phyloP scores from a whole-genome alignment of 2,888 invertebrate species.

The Nymphalis urticae region DNA sequence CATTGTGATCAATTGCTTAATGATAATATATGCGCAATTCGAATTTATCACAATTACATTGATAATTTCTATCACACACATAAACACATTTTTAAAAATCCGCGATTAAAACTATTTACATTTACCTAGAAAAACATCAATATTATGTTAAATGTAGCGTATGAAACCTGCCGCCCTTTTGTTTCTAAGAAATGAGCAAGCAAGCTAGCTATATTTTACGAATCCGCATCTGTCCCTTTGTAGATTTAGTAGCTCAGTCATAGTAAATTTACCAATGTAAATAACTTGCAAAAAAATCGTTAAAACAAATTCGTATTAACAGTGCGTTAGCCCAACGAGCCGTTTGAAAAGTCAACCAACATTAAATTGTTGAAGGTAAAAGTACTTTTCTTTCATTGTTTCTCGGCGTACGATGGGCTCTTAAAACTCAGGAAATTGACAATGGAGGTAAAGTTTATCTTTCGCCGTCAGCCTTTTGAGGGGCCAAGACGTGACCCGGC shows the following conservation, averaged over 20 bases:
- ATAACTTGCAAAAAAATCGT: slow-evolving; percentile 5
- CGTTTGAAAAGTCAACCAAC: slow-evolving; percentile 74
- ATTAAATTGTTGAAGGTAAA: slow-evolving; percentile 63
- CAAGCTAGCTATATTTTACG: slow-evolving; percentile 12
- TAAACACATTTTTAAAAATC: background rate
- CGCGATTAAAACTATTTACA: slow-evolving; percentile 1
- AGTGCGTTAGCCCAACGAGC: slow-evolving; percentile 56
- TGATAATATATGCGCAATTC: too few relatives aligned
- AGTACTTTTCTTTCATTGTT: slow-evolving; percentile 71
- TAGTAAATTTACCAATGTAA: slow-evolving; percentile 8
- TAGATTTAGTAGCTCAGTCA: slow-evolving; percentile 3
- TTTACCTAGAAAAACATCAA: slow-evolving; percentile 14
- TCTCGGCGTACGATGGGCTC: slow-evolving; percentile 65
- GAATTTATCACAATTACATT: background rate
- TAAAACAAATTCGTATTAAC: slow-evolving; percentile 33
- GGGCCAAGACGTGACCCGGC: slow-evolving; percentile 72
- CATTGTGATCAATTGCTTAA: too few relatives aligned
- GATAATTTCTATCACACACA: background rate
- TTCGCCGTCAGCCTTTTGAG: slow-evolving; percentile 74
- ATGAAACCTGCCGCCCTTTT: slow-evolving; percentile 17
- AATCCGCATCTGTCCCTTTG: background rate
- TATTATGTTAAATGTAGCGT: slow-evolving; percentile 21
- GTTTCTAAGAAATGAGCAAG: slow-evolving; percentile 13
- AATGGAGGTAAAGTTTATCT: slow-evolving; percentile 80
- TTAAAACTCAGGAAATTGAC: slow-evolving; percentile 76